phyloP scores from a whole-genome alignment of 1,140 invertebrate genomes.

The Neelides sp. region DNA sequence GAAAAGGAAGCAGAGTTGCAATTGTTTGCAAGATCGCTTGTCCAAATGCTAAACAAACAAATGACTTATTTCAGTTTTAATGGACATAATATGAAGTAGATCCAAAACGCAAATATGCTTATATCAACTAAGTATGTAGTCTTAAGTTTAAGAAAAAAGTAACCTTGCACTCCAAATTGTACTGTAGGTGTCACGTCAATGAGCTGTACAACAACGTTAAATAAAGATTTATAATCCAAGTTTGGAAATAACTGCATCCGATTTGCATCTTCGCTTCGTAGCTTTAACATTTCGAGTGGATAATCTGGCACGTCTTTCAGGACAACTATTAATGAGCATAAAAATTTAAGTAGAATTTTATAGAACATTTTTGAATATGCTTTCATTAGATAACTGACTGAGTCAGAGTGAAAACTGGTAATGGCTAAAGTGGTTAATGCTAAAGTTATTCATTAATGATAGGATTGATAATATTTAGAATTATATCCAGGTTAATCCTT shows the following conservation, averaged over 20 bases:
- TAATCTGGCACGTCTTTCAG: conserved; percentile 87
- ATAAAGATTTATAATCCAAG: conserved; percentile 87
- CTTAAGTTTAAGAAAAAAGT: not conserved
- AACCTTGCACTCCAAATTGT: conserved; percentile 68
- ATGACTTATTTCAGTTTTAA: not conserved
- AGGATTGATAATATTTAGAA: not conserved
- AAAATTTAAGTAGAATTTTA: conserved; percentile 5
- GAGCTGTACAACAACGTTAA: conserved; percentile 68
- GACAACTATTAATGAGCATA: conserved; percentile 50
- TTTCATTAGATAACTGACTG: too few relatives aligned
- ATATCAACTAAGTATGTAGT: not conserved
- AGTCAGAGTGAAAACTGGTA: too few relatives aligned
- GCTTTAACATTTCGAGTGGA: conserved; percentile 75
- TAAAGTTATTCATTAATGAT: not conserved
- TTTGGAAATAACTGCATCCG: conserved; percentile 83
- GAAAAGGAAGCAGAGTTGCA: conserved; percentile 83
- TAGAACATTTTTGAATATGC: not conserved
- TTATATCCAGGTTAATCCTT: not conserved
- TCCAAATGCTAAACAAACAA: conserved; percentile 63
- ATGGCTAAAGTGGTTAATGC: not conserved
- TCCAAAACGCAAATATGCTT: not conserved
- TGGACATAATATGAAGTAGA: not conserved
- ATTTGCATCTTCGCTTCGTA: conserved; percentile 65
- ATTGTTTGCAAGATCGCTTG: conserved; percentile 78
- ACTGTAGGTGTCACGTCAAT: conserved; percentile 70